Evolutionary conservation across 1,140 invertebrate species (phyloP), one percentile per base, ranked within the genome.

Genomic region (Drosophila pachea): DNA sequence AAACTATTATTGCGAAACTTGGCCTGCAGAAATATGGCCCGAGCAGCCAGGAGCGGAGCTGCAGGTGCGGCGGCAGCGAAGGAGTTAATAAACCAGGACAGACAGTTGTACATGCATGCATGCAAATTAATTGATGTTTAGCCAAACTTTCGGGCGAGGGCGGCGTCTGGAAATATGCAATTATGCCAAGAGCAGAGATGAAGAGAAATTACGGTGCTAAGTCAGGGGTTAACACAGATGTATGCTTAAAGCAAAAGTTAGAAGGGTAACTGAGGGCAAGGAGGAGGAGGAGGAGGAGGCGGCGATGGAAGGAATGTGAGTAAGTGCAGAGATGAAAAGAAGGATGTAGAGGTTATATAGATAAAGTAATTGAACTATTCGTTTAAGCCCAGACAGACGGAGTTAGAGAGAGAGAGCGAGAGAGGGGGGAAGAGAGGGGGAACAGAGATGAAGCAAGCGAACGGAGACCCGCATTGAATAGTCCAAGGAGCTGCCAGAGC

Each of bases 1-100:
- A 56, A 56, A 56, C 53, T 56, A 32, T 43, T 56, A 45, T 56
- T 45, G 40, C 54, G 9, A 56, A 56, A 56, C 29, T 56, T 45
- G 40, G 40, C 31, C n/a, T 5, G 12, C 4, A 31, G 2, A 32
- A 11, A 32, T 43, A n/a, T 32, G n/a, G 12, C n/a, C 16, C 32
- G 14, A 50, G 5, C 12, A 32, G n/a, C 35, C 35, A 36, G 8
- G 4, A 43, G 4, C 40, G 31, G 8, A 14, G 32, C 49, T 52
- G 4, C 49, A 35, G 32, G 31, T 52, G 22, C n/a, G n/a, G n/a
- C n/a, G n/a, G n/a, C n/a, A n/a, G 48, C 48, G 12, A 33, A 16
- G 16, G 49, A 52, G 40, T 56, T 43, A 45, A 43, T 45, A 43
- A 33, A 43, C 38, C 14, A 12, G 7, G 53, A 14, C 22, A 55